A percentile compares a stretch with the other conserved stretches of the same genome.
These are phyloP conservation scores for Sebastes matsubarae DNA, from an alignment of 2,797 vertebrate species.

Conservation along the genomic window DNA sequence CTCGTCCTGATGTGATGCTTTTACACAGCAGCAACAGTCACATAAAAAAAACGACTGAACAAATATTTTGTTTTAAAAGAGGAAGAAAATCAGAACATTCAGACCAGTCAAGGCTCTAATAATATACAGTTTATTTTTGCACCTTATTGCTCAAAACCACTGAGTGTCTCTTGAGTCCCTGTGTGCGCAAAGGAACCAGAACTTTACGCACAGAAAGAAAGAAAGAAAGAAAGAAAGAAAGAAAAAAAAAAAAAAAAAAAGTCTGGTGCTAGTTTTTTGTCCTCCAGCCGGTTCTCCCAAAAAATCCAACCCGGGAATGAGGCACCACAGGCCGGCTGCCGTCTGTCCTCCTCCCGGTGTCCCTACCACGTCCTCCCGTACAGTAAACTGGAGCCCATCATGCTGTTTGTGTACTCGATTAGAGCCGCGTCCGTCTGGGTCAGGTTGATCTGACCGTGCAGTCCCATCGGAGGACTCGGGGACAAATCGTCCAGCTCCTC, in stretches of 20 bases:
- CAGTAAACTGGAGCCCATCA: constrained; percentile 89
- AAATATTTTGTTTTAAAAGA: not conserved
- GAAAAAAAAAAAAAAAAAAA: not conserved
- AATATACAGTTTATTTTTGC: not conserved
- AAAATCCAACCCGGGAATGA: not conserved
- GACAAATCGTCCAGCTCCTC: constrained; percentile 88
- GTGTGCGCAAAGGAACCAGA: constrained; percentile 32
- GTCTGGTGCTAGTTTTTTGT: not conserved
- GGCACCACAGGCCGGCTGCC: not conserved
- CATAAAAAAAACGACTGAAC: not conserved
- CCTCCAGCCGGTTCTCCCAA: not conserved
- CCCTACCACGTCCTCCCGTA: constrained; percentile 92
- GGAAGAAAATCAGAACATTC: constrained; percentile 7
- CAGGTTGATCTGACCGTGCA: constrained; percentile 85
- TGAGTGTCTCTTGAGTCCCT: constrained; percentile 11
- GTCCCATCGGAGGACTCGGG: constrained; percentile 84
- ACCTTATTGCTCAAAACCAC: constrained; percentile 3
- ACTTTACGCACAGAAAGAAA: constrained; percentile 17
- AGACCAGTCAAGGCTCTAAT: not conserved
- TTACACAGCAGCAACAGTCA: not conserved
- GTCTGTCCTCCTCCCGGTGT: not conserved
- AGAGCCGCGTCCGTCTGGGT: constrained; percentile 87
- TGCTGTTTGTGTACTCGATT: constrained; percentile 87
- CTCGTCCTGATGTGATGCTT: not conserved
- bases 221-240: not conserved